Evolutionary conservation across 2,888 invertebrate genomes (phyloP), one percentile per base, ranked within the genome.

Genomic region (Dolomedes plantarius): DNA sequence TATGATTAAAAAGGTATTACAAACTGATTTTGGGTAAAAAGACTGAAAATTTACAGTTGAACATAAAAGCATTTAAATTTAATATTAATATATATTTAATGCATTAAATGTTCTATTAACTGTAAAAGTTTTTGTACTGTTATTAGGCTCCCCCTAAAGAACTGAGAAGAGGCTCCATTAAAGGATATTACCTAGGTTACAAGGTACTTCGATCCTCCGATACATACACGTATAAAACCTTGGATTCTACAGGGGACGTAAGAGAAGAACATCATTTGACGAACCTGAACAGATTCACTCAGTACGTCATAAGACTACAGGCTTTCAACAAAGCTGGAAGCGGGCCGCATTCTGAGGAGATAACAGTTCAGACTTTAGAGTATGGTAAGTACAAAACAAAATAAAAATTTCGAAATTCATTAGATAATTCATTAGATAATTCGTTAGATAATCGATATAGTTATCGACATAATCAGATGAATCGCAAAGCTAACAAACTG

Each of bases 241-340:
- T 90, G 16, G 90, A 89, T 7, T 88, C 89, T 5, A 82, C 79
- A 50, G 88, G 88, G 19, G 86, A 85, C 0, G 88, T 90, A 29
- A 89, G 89, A 28, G 85, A 88, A 32, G 82, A 85, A 27, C 76
- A 87, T 36, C 79, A 83, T 13, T 88, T 91, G 36, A 89, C 90
- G 5, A 90, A 91, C 75, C 89, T 92, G 68, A 90, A 90, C 82
- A 91, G 91, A 88, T 91, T 91, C 88, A 91, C 91, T 1, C 90
- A 90, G 78, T 91, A 92, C 87, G 89, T 90, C 0, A 89, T 91
- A 1, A 90, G 91, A 71, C 90, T 91, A 5, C 90, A 91, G 79
- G 91, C 91, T 9, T 91, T 90, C 87, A 92, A 91, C 87, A 89
- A 89, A 16, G 90, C 90, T 75, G 92, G 91, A 3, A 89, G 90